phyloP scores from a whole-genome alignment of 2,113 vertebrate species.

The Centropus bengalensis region DNA sequence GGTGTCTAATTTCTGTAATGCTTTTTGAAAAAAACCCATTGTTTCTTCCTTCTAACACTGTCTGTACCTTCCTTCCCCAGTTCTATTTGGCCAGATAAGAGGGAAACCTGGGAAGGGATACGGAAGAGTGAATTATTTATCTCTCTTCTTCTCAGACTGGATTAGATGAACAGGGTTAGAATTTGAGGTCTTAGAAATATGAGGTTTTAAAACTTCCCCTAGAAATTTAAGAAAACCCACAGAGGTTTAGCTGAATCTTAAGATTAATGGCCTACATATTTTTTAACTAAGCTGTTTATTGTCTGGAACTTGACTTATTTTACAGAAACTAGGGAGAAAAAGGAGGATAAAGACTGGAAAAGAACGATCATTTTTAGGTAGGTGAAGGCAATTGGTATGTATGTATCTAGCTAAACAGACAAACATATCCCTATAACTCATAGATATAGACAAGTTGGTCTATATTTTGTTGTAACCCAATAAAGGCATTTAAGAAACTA shows the following conservation, averaged over 20 bases:
- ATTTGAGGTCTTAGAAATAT: slow-evolving; percentile 10
- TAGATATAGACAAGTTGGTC: not conserved
- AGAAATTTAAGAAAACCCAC: not conserved
- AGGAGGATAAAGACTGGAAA: not conserved
- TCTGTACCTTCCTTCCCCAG: not conserved
- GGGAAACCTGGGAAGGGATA: not conserved
- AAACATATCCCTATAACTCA: not conserved
- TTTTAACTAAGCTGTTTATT: slow-evolving; percentile 23
- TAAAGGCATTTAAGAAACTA: not conserved
- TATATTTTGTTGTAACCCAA: not conserved
- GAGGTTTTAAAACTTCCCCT: not conserved
- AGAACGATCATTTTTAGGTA: not conserved
- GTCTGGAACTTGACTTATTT: slow-evolving; percentile 11
- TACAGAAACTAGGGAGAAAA: not conserved
- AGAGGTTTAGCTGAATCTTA: slow-evolving; percentile 18
- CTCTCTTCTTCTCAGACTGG: not conserved
- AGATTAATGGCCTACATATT: slow-evolving; percentile 9
- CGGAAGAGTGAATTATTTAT: not conserved
- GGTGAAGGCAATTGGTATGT: not conserved
- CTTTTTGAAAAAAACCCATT: not conserved
- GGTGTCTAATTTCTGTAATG: not conserved
- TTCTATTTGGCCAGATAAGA: not conserved
- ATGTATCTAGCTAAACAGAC: not conserved
- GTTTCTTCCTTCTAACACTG: not conserved
- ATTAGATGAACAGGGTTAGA: slow-evolving; percentile 26